These are phyloP conservation scores for Heterodera schachtii DNA, from an alignment of 1,140 invertebrate genomes.

Conservation along the genomic window DNA sequence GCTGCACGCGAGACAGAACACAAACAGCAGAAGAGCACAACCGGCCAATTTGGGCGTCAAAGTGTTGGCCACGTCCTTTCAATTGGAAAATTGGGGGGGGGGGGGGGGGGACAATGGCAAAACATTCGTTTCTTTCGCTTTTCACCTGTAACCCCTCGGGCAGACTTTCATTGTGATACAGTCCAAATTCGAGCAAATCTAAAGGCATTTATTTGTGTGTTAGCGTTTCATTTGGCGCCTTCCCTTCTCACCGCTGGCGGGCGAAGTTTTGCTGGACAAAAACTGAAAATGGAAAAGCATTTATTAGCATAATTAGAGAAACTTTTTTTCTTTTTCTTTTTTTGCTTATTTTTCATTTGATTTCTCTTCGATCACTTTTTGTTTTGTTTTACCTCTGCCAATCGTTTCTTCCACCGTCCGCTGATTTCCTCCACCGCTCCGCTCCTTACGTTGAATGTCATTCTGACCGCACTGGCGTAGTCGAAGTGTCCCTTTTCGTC, in stretches of 20 bases:
- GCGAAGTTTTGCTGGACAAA: conserved; percentile 54
- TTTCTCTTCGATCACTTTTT: too few relatives aligned
- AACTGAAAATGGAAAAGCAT: conserved; percentile 21
- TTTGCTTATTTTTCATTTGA: too few relatives aligned
- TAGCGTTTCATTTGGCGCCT: too few relatives aligned
- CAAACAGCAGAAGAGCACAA: conserved; percentile 50
- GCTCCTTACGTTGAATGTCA: conserved; percentile 63
- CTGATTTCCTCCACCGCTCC: conserved; percentile 58
- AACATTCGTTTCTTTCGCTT: too few relatives aligned
- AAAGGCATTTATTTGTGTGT: too few relatives aligned
- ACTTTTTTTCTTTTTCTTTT: background rate
- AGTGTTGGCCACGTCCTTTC: conserved; percentile 59
- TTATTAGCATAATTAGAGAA: background rate
- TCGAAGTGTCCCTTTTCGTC: conserved; percentile 63
- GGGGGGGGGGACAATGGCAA: background rate
- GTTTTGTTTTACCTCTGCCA: conserved; percentile 37
- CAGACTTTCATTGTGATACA: conserved; percentile 63
- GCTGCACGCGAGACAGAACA: conserved; percentile 62
- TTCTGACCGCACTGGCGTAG: conserved; percentile 58
- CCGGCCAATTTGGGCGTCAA: conserved; percentile 62
- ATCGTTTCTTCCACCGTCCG: conserved; percentile 55
- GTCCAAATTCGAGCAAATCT: conserved; percentile 63
- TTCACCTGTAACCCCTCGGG: conserved; percentile 60
- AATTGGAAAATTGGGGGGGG: background rate
- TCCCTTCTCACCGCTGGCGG: conserved; percentile 52